Conservation (phyloP, 2,888 invertebrate genomes). For the Mesorhabditis spiculigera region DNA sequence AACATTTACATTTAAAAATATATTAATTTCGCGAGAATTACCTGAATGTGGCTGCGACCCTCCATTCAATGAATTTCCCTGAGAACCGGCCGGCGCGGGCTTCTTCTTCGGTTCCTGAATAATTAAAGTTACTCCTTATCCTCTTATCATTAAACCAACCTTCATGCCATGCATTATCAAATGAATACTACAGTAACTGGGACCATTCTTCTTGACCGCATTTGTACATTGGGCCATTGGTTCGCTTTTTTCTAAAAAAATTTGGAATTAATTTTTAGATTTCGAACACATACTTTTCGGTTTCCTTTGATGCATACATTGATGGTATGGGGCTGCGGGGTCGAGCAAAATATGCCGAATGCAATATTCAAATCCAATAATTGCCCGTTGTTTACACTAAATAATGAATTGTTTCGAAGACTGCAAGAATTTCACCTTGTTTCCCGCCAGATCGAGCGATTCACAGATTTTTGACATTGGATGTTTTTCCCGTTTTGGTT, state of each 20-base stretch:
- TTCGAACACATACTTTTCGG: conserved; percentile 26
- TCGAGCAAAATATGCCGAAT: conserved; percentile 79
- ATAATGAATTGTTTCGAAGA: neutral
- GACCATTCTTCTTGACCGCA: conserved; percentile 28
- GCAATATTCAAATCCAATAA: conserved; percentile 76
- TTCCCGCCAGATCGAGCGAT: neutral
- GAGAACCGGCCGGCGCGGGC: neutral
- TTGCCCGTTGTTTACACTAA: conserved; percentile 63
- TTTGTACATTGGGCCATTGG: conserved; percentile 34
- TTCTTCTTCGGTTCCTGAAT: conserved; percentile 3
- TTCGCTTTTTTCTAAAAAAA: conserved; percentile 16
- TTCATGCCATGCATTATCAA: conserved; percentile 40
- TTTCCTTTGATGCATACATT: conserved; percentile 71
- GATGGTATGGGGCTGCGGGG: conserved; percentile 76
- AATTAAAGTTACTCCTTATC: neutral
- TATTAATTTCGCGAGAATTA: too few relatives aligned
- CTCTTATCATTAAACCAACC: neutral
- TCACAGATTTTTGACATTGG: neutral
- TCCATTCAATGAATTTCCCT: too few relatives aligned
- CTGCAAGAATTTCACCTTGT: neutral
- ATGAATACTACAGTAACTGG: conserved; percentile 45
- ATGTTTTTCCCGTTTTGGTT: neutral
- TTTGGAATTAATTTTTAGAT: neutral
- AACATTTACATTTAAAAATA: too few relatives aligned
- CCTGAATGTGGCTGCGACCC: too few relatives aligned